phyloP scores from a whole-genome alignment of 64 coral and sea anemone genomes.

The Exaiptasia diaphana region DNA sequence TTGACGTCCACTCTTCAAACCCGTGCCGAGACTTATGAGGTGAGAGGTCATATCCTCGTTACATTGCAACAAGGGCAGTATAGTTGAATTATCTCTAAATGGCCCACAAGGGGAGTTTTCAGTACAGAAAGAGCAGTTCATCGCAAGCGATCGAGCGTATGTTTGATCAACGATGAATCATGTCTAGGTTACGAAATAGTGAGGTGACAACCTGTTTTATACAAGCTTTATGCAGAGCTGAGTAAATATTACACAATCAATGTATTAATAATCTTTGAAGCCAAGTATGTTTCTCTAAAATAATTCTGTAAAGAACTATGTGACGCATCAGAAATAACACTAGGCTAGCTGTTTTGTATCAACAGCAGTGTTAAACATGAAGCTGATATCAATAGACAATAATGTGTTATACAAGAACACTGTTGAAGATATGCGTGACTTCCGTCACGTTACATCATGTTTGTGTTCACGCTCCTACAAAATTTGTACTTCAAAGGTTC shows the following conservation, averaged over 20 bases:
- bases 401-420: too few species aligned
- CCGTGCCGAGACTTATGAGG: background rate
- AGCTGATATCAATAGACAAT: too few species aligned
- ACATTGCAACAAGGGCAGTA: background rate
- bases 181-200: background rate
- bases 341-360: too few species aligned
- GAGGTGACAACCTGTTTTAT: background rate
- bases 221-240: background rate
- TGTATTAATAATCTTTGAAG: too few species aligned
- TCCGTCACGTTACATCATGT: too few species aligned
- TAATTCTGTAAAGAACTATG: too few species aligned
- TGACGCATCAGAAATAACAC: too few species aligned
- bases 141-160: background rate
- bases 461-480: too few species aligned
- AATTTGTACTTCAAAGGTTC: too few species aligned
- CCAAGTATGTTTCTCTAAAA: too few species aligned
- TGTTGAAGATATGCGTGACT: too few species aligned
- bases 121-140: background rate
- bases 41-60: conserved; percentile 15
- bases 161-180: background rate
- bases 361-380: too few species aligned
- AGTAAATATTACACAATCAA: background rate
- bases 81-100: background rate
- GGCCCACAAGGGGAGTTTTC: background rate
- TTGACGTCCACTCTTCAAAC: conserved; percentile 26